Conservation (phyloP, 2,797 vertebrate species). For the Parotocinclus haroldoi region DNA sequence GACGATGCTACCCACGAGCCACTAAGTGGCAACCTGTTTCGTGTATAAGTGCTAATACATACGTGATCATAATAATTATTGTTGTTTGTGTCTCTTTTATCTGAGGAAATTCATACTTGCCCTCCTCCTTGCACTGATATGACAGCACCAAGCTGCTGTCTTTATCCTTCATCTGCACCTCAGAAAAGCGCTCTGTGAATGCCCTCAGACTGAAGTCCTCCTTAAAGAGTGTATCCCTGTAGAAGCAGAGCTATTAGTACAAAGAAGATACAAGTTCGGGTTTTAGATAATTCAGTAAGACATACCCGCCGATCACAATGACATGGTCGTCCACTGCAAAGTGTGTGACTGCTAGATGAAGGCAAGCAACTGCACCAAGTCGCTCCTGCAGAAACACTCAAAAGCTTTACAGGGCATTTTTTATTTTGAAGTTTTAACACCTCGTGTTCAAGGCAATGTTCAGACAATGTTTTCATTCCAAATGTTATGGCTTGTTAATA, state of each 20-base stretch:
- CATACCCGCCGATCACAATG: conserved; percentile 75
- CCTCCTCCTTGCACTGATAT: conserved; percentile 74
- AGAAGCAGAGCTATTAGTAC: background rate
- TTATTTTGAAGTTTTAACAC: background rate
- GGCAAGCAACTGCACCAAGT: conserved; percentile 74
- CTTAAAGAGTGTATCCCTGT: conserved; percentile 79
- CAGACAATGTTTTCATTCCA: too few relatives aligned
- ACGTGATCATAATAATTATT: too few relatives aligned
- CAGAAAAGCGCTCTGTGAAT: conserved; percentile 58
- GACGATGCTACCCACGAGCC: too few relatives aligned
- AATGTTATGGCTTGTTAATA: too few relatives aligned
- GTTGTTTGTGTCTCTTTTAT: too few relatives aligned
- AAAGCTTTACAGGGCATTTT: background rate
- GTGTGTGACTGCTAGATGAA: conserved; percentile 70
- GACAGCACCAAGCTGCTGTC: conserved; percentile 70
- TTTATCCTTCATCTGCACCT: conserved; percentile 52
- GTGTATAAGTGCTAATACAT: too few relatives aligned
- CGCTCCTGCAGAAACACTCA: conserved; percentile 61
- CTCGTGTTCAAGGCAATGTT: too few relatives aligned
- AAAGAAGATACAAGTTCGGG: background rate
- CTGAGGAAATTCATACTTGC: conserved; percentile 47
- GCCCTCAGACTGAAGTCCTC: conserved; percentile 75
- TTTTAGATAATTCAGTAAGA: background rate
- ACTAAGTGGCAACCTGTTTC: too few relatives aligned
- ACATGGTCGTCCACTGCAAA: conserved; percentile 70